Evolutionary conservation across 2,888 invertebrate species (phyloP).

Genomic region (Dilophus febrilis): DNA sequence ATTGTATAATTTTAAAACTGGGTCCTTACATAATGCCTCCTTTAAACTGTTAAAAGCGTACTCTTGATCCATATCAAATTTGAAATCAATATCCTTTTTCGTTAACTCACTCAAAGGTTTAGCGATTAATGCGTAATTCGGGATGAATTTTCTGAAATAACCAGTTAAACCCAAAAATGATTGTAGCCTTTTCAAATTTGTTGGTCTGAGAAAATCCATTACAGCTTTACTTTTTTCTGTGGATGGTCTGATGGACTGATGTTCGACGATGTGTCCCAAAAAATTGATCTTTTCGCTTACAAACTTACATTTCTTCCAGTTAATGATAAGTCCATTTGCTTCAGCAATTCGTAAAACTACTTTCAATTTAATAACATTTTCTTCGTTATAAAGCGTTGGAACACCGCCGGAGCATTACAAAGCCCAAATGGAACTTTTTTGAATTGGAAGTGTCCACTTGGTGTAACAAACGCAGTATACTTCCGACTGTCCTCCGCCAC

Average conservation of each 20-base stretch:
- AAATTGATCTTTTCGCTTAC: background rate
- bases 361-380: background rate
- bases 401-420: background rate
- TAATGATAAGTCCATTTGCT: background rate
- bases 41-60: background rate
- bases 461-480: background rate
- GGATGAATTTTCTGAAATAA: background rate
- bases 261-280: background rate
- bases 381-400: background rate
- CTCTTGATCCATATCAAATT: background rate
- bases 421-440: too few species aligned
- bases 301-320: background rate
- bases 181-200: background rate
- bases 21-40: background rate
- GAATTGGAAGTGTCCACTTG: background rate
- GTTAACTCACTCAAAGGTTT: background rate
- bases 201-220: background rate
- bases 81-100: background rate
- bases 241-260: background rate
- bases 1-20: background rate
- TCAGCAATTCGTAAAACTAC: background rate
- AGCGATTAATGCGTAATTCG: background rate
- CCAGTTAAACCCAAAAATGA: background rate
- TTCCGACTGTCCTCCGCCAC: background rate
- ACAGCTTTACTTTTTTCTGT: background rate